Conservation (phyloP, 2,797 vertebrate species). For the Semaprochilodus insignis region DNA sequence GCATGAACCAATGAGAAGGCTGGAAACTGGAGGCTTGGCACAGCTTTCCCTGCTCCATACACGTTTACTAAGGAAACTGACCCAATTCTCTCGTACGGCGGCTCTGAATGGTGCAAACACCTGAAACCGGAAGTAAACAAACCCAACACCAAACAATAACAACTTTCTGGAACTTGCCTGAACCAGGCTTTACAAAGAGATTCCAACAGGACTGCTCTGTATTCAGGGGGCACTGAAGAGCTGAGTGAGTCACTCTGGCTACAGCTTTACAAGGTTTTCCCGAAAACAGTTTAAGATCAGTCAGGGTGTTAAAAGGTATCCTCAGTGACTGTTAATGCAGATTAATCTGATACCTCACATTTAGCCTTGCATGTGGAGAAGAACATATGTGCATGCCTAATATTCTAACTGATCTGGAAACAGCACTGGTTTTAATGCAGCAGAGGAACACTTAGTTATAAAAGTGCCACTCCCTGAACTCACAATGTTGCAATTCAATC, state of each 20-base stretch:
- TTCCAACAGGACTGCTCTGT: background rate
- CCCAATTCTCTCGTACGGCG: slow-evolving; percentile 13
- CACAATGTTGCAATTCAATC: too few species aligned
- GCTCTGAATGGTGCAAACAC: background rate
- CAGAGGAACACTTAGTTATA: too few species aligned
- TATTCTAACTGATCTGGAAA: too few species aligned
- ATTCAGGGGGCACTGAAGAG: background rate
- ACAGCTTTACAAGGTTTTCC: too few species aligned
- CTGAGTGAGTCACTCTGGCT: background rate
- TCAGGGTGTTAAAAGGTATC: too few species aligned
- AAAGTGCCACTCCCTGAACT: too few species aligned
- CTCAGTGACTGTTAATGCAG: too few species aligned
- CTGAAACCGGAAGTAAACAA: slow-evolving; percentile 3
- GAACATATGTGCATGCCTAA: too few species aligned
- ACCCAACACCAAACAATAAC: background rate
- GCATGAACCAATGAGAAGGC: slow-evolving; percentile 31
- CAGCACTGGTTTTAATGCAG: too few species aligned
- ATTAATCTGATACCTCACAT: too few species aligned
- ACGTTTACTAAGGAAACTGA: background rate
- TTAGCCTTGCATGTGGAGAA: too few species aligned
- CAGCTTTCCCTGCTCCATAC: background rate
- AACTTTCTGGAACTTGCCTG: background rate
- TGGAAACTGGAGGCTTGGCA: slow-evolving; percentile 34
- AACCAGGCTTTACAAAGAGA: background rate
- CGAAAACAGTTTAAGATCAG: too few species aligned